Evolutionary conservation across 35 echinoderm and acorn worm genomes (phyloP).

Genomic region (Lytechinus pictus): DNA sequence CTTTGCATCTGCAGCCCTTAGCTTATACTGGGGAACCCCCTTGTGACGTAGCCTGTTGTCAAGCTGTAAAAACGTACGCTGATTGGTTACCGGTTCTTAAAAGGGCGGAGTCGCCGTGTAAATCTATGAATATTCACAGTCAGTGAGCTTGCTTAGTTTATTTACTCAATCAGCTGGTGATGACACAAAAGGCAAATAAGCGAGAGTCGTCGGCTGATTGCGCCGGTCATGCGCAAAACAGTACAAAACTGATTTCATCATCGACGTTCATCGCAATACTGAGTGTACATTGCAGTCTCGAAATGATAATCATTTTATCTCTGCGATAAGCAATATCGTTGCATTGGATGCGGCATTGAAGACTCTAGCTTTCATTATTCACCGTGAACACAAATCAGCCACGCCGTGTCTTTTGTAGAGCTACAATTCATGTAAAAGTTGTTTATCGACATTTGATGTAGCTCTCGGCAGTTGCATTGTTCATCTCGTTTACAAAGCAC

Average conservation of each 20-base stretch:
- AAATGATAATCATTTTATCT: no score
- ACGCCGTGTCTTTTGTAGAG: no score
- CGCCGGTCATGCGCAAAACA: background rate
- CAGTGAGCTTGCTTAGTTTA: background rate
- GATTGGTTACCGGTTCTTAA: background rate
- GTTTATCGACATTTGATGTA: no score
- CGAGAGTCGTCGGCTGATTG: background rate
- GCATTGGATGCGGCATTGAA: background rate
- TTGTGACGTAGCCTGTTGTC: constrained; percentile 7
- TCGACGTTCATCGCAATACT: background rate
- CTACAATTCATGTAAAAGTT: no score
- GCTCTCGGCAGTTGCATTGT: no score
- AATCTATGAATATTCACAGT: background rate
- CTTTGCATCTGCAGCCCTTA: no score
- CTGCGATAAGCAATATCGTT: no score
- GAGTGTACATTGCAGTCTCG: background rate
- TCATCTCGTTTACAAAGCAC: no score
- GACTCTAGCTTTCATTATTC: background rate
- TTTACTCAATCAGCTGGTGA: background rate
- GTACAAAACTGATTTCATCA: background rate
- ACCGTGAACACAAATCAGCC: no score
- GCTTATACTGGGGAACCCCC: background rate
- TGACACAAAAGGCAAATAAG: background rate
- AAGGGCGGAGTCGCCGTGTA: background rate
- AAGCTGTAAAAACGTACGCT: background rate